These are phyloP conservation scores for Etheostoma spectabile DNA, from an alignment of 2,113 vertebrate species.

Conservation along the genomic window DNA sequence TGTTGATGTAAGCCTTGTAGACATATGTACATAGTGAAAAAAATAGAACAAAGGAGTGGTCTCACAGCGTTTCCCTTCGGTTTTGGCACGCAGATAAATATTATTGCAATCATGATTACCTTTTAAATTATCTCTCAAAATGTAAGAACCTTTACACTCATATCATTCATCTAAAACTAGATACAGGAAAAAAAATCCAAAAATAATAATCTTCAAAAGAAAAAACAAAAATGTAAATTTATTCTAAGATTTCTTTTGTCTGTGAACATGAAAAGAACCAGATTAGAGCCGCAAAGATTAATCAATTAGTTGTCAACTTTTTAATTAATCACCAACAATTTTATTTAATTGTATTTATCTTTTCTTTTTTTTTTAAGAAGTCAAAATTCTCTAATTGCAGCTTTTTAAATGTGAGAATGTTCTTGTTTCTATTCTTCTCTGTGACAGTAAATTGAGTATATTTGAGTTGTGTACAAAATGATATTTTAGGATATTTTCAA, in stretches of 20 bases:
- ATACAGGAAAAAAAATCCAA: neutral
- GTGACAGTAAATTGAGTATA: too few relatives aligned
- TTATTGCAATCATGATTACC: neutral
- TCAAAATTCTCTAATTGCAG: too few relatives aligned
- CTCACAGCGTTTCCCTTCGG: neutral
- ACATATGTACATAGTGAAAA: neutral
- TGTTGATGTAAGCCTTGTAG: neutral
- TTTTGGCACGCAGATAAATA: neutral
- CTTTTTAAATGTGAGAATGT: too few relatives aligned
- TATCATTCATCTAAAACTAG: neutral
- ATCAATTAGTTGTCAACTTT: too few relatives aligned
- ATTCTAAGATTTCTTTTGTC: neutral
- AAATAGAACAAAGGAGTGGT: neutral
- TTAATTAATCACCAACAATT: too few relatives aligned
- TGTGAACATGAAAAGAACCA: too few relatives aligned
- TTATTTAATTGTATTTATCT: too few relatives aligned
- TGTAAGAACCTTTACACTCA: neutral
- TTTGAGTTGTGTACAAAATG: too few relatives aligned
- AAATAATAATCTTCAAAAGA: neutral
- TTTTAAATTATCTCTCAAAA: neutral
- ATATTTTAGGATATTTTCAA: too few relatives aligned
- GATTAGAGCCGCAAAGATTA: too few relatives aligned
- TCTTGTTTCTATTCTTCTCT: too few relatives aligned
- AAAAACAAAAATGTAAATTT: neutral
- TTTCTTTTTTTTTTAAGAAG: too few relatives aligned